Conservation (phyloP, 2,797 vertebrate genomes). For the Cottoperca gobio region DNA sequence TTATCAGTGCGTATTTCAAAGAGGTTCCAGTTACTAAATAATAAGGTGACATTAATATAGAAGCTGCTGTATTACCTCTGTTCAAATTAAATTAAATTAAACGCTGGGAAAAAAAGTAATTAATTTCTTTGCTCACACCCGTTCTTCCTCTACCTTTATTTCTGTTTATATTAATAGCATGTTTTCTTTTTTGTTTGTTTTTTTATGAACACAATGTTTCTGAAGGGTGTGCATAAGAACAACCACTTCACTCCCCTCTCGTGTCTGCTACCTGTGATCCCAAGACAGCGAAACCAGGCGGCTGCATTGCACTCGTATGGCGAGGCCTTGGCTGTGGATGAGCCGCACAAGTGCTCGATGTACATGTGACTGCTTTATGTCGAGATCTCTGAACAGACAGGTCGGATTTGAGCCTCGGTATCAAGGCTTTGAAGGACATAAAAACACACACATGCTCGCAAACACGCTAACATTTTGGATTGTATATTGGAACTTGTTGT, state of each 20-base stretch:
- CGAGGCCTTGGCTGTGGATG: slow-evolving; percentile 42
- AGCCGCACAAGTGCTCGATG: slow-evolving; percentile 40
- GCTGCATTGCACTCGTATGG: slow-evolving; percentile 22
- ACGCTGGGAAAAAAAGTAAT: slow-evolving; percentile 54
- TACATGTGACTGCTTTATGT: slow-evolving; percentile 25
- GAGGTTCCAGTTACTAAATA: slow-evolving; percentile 62
- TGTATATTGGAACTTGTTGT: slow-evolving; percentile 27
- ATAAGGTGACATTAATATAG: slow-evolving; percentile 67
- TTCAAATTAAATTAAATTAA: slow-evolving; percentile 71
- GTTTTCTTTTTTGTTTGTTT: slow-evolving; percentile 23
- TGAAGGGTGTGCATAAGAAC: slow-evolving; percentile 42
- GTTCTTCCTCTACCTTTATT: slow-evolving; percentile 29
- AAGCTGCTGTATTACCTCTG: slow-evolving; percentile 48
- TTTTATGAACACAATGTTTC: slow-evolving; percentile 29
- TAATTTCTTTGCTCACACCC: slow-evolving; percentile 53
- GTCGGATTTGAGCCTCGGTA: slow-evolving; percentile 40
- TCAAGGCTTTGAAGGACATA: slow-evolving; percentile 45
- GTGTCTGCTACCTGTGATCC: slow-evolving; percentile 45
- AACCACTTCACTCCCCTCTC: neutral
- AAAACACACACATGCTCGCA: slow-evolving; percentile 4
- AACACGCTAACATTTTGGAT: slow-evolving; percentile 26
- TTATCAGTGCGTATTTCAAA: slow-evolving; percentile 67
- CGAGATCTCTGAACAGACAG: slow-evolving; percentile 39
- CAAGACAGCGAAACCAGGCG: slow-evolving; percentile 27
- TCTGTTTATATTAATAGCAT: slow-evolving; percentile 29